phyloP scores from a whole-genome alignment of 2,113 vertebrate species.

The Cygnus atratus region DNA sequence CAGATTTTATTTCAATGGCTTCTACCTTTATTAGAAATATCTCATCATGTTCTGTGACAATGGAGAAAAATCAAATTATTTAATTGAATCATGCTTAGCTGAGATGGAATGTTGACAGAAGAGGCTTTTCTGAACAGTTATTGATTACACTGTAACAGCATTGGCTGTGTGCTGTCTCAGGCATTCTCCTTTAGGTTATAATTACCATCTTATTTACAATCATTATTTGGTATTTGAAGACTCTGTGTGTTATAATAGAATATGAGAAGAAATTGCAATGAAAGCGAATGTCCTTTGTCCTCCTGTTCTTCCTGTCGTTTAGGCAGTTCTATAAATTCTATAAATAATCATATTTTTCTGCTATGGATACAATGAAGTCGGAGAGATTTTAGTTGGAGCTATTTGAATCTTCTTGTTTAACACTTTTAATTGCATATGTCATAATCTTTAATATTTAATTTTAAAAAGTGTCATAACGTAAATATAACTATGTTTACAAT shows the following conservation, averaged over 20 bases:
- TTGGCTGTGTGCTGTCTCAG: background rate
- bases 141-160: constrained; percentile 19
- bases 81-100: background rate
- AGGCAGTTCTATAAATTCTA: background rate
- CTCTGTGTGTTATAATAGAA: background rate
- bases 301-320: background rate
- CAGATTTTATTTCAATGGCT: constrained; percentile 22
- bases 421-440: background rate
- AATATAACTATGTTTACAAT: background rate
- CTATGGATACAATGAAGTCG: background rate
- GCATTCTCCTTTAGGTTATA: background rate
- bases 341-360: background rate
- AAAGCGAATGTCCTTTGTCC: background rate
- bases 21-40: constrained; percentile 16
- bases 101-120: background rate
- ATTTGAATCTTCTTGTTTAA: background rate
- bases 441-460: background rate
- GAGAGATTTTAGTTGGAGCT: background rate
- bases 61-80: constrained; percentile 23
- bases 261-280: background rate
- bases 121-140: background rate
- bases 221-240: background rate
- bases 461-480: background rate
- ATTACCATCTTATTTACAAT: constrained; percentile 16
- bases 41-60: background rate